Percentiles rank a stretch among this genome's conserved stretches.
phyloP scores from a whole-genome alignment of 92 coral and sea anemone species.

The Zoanthus sansibaricus region DNA sequence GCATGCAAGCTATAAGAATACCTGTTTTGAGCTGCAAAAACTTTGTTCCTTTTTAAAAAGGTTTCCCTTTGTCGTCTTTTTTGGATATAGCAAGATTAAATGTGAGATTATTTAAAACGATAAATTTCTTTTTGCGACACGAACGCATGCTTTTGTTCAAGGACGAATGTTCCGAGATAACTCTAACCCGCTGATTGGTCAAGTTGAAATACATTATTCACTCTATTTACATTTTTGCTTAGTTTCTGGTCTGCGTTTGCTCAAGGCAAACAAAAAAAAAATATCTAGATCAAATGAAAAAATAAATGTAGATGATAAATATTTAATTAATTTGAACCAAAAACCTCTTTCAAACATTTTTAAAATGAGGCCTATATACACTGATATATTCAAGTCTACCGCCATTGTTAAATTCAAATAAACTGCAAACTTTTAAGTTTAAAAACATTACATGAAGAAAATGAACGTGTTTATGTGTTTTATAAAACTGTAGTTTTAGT shows the following conservation, averaged over 20 bases:
- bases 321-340: too few species aligned
- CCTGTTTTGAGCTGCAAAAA: neutral
- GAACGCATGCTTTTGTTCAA: neutral
- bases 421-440: too few species aligned
- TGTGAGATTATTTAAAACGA: neutral
- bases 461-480: too few species aligned
- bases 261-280: neutral
- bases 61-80: neutral
- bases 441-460: too few species aligned
- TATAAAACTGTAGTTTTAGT: too few species aligned
- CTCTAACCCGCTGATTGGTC: slow-evolving; percentile 3
- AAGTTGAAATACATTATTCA: neutral
- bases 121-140: neutral
- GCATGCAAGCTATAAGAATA: neutral
- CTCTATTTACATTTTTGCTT: neutral
- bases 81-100: neutral
- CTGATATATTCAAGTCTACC: too few species aligned
- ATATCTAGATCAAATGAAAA: neutral
- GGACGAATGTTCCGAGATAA: neutral
- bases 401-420: too few species aligned
- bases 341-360: too few species aligned
- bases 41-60: neutral
- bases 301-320: too few species aligned
- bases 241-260: slow-evolving; percentile 2
- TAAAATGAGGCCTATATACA: too few species aligned